These are phyloP conservation scores for Tiphia femorata DNA, from an alignment of 2,888 invertebrate species.

Conservation along the genomic window DNA sequence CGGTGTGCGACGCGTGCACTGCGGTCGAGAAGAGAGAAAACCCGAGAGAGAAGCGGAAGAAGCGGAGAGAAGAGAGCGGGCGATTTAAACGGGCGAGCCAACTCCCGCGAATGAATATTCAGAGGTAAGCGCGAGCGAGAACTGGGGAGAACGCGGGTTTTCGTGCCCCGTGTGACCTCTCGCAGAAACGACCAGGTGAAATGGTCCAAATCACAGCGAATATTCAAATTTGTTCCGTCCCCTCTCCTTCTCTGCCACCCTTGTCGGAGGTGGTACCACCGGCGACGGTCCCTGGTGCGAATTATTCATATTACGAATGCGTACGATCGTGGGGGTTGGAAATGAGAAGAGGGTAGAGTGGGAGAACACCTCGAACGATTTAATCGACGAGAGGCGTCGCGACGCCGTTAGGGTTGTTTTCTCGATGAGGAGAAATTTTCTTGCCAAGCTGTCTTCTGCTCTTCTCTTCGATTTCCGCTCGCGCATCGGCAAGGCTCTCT, in stretches of 20 bases:
- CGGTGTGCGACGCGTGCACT: not conserved
- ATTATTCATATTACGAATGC: constrained; percentile 40
- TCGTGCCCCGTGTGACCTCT: constrained; percentile 48
- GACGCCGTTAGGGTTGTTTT: not conserved
- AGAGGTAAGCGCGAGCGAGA: constrained; percentile 10
- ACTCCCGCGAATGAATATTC: constrained; percentile 54
- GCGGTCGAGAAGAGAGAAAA: constrained; percentile 1
- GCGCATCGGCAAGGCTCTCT: too few species aligned
- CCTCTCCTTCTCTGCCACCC: not conserved
- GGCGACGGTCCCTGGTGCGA: constrained; percentile 21
- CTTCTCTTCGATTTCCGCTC: too few species aligned
- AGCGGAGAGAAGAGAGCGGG: constrained; percentile 17
- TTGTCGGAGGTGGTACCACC: constrained; percentile 2
- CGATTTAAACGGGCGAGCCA: constrained; percentile 46
- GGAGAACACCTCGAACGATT: too few species aligned
- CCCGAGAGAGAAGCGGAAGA: not conserved
- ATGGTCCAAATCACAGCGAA: constrained; percentile 56
- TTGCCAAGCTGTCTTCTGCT: too few species aligned
- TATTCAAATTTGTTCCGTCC: constrained; percentile 43
- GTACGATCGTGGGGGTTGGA: constrained; percentile 1
- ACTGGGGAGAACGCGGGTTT: constrained; percentile 13
- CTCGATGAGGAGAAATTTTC: constrained; percentile 19
- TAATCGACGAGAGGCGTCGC: not conserved
- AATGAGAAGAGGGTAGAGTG: not conserved
- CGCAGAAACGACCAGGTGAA: constrained; percentile 52